These are phyloP conservation scores for Stigmatopora nigra DNA, from an alignment of 2,113 vertebrate species.

Conservation along the genomic window DNA sequence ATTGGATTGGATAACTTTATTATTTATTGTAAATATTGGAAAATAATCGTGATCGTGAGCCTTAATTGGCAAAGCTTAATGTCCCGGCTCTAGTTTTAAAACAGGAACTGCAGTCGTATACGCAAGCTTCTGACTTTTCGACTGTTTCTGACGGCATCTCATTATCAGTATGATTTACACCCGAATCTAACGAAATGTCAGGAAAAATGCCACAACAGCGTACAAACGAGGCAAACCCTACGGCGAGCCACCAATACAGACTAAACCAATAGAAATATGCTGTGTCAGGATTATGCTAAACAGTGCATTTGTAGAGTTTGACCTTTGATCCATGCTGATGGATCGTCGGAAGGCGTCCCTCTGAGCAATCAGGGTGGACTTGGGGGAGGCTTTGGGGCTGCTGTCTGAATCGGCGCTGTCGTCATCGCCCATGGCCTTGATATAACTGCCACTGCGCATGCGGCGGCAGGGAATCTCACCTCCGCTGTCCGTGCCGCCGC, in stretches of 20 bases:
- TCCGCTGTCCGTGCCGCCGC: constrained; percentile 64
- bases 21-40: too few relatives aligned
- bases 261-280: not conserved
- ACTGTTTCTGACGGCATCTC: not conserved
- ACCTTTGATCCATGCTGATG: constrained; percentile 92
- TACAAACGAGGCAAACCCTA: not conserved
- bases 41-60: too few relatives aligned
- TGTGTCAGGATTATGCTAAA: not conserved
- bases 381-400: constrained; percentile 84
- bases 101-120: not conserved
- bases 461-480: constrained; percentile 95
- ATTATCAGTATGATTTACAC: not conserved
- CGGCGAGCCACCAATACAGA: not conserved
- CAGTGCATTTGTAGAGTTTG: constrained; percentile 8
- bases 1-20: too few relatives aligned
- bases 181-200: not conserved
- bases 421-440: constrained; percentile 98
- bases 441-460: constrained; percentile 98
- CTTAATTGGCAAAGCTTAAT: too few relatives aligned
- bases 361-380: constrained; percentile 76
- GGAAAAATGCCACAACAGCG: not conserved
- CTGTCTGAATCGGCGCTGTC: constrained; percentile 90
- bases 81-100: not conserved
- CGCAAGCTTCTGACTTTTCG: not conserved
- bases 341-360: constrained; percentile 87